Conservation (phyloP, 2,888 invertebrate genomes). For the Thymelicus lineola region DNA sequence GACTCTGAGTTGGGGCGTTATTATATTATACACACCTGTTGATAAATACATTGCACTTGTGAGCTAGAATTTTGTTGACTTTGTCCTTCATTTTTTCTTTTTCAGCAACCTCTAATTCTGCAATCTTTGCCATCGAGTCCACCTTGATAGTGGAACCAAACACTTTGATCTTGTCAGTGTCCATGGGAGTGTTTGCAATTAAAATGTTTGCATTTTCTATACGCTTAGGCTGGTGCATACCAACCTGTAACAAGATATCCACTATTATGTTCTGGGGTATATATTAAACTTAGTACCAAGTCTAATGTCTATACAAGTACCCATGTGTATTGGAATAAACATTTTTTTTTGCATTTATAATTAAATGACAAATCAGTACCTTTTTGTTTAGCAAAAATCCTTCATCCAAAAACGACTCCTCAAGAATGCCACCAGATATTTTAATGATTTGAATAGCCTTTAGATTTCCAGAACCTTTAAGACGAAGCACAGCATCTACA, state of each 20-base stretch:
- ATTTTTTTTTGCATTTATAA: no score
- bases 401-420: constrained; percentile 98
- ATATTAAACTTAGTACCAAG: no score
- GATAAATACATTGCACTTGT: constrained; percentile 98
- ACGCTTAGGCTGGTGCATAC: constrained; percentile 98
- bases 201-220: constrained; percentile 98
- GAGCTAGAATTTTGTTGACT: constrained; percentile 97
- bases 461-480: constrained; percentile 98
- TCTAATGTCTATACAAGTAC: no score
- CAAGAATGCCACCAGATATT: constrained; percentile 96
- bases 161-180: constrained; percentile 99
- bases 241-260: constrained; percentile 83
- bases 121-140: constrained; percentile 97
- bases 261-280: no score
- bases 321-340: no score
- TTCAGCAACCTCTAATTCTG: constrained; percentile 98
- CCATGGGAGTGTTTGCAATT: constrained; percentile 99
- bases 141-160: constrained; percentile 98
- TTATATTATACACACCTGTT: constrained; percentile 88
- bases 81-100: constrained; percentile 99
- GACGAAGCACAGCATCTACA: constrained; percentile 96
- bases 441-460: constrained; percentile 99
- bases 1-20: no score
- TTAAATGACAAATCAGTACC: constrained; percentile 59
- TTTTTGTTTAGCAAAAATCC: constrained; percentile 98